Base-by-base conservation (phyloP, 2,888 invertebrate genomes). In the Agrilus mali region DNA sequence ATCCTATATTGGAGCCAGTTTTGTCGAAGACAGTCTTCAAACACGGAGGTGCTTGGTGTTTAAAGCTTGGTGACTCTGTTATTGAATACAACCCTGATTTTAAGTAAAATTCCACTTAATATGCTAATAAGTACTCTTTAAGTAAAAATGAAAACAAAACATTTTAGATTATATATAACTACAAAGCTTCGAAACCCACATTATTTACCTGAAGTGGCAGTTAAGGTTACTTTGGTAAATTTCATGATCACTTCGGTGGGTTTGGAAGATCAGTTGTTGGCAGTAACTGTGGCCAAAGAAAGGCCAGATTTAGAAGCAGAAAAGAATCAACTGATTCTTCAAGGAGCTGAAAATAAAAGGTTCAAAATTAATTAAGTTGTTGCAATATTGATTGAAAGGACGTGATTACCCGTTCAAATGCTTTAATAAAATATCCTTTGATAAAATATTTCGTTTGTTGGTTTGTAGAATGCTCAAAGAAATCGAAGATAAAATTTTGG, bases 161-260 rank as follows among this genome's bases (percentile, higher is more conserved):
- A 45, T 60, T 56, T 15, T 54, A 86, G 90, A 55, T 76, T 96
- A 48, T 95, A 92, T 62, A 88, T 96, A 53, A 93, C 93, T 15
- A 94, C 95, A 3, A 94, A 93, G 61, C 67, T 93, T 38, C 74
- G 89, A 17, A 95, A 94, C 69, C 95, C 95, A 0, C 94, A 94
- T 66, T 95, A 93, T 61, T 66, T 93, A 41, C 94, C 95, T 0
- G 95, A 96, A 69, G 80, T 93, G 6, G 86, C 93, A 1, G 92
- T 92, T 0, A 90, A 94, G 63, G 85, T 87, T 6, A 88, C 92
- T 1, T 63, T 95, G 16, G 74, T 95, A 3, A 94, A 94, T 69
- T 95, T 95, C 60, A 87, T 90, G 85, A 82, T 95, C 53, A 94
- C 93, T 4, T 77, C 79, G 34, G 83, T 81, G 42, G 95, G 95